Evolutionary conservation across 2,113 vertebrate genomes (phyloP).

Genomic region (Naja naja): DNA sequence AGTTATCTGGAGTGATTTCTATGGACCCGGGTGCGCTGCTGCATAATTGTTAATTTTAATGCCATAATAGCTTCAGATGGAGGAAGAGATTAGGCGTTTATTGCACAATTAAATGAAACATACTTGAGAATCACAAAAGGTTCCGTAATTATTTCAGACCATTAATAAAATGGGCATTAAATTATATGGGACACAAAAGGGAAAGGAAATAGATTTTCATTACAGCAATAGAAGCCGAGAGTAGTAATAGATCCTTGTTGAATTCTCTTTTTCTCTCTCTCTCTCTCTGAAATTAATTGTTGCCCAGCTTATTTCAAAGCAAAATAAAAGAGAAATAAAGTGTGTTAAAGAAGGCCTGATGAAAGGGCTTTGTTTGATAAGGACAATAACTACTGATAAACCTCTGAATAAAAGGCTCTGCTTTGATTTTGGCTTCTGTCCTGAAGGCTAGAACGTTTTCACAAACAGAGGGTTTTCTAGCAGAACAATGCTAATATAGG

Average conservation of each 20-base stretch:
- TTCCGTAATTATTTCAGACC: constrained; percentile 99
- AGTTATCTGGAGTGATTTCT: constrained; percentile 99
- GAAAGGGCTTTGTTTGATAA: constrained; percentile 97
- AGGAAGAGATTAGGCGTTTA: constrained; percentile 99
- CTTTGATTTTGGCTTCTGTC: constrained; percentile 71
- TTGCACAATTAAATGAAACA: constrained; percentile 99
- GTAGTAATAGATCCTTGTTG: constrained; percentile 99
- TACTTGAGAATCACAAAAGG: constrained; percentile 99
- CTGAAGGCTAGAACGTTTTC: constrained; percentile 36
- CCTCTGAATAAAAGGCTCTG: constrained; percentile 67
- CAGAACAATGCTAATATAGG: background rate
- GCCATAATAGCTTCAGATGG: constrained; percentile 99
- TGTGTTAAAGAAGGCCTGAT: constrained; percentile 95
- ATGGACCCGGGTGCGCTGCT: constrained; percentile 99
- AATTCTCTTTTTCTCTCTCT: constrained; percentile 88
- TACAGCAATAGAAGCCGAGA: constrained; percentile 99
- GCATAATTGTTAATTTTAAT: constrained; percentile 99
- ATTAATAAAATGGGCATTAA: constrained; percentile 99
- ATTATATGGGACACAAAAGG: constrained; percentile 99
- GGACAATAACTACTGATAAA: constrained; percentile 84
- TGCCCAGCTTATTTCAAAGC: constrained; percentile 99
- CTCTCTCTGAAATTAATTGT: constrained; percentile 99
- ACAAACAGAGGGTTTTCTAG: constrained; percentile 7
- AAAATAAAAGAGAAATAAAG: constrained; percentile 97
- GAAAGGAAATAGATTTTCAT: constrained; percentile 99